Base-by-base conservation (phyloP, 2,797 vertebrate genomes). In the Gouania willdenowi region DNA sequence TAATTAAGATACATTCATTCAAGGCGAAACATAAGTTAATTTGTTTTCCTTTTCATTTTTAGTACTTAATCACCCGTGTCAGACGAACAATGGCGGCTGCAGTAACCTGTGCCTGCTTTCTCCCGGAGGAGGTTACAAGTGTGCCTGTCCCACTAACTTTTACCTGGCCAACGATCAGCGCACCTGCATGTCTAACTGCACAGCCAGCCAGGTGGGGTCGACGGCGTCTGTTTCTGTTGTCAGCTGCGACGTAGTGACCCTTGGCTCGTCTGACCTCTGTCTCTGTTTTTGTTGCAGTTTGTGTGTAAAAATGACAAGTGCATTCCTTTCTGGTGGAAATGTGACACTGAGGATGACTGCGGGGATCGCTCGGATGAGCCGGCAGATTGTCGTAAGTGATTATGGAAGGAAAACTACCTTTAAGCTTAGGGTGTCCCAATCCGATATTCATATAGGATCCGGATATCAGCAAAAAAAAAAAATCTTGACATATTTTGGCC, bases 321-420 rank as follows among this genome's bases (percentile, higher is more conserved):
- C 84, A 98, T 98, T 86, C 96, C 96, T 55, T 98, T 98, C 91
- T 98, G 95, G 96, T 98, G 96, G 96, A 98, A 96, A 77, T 98
- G 96, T 52, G 96, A 98, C 87, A 98, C 95, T 0, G 96, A 98
- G 78, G 94, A 98, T 0, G 96, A 98, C 48, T 98, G 96, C 0
- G 96, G 96, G 2, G 96, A 98, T 68, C 90, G 92, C 0, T 98
- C 96, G 0, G 95, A 98, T 0, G 96, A 98, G 63, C 95, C 95
- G 0, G 82, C 84, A 1, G 91, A 96, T 37, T 98, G 96, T 55
- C 93, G 95, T 98, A 81, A 94, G 95, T 93, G 23, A 49, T 32
- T 44, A 6, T 34, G 12, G 26, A 28, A 15, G 12, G n/a, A n/a
- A n/a, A n/a, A n/a, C n/a, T n/a, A n/a, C n/a, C n/a, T n/a, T n/a